Evolutionary conservation across 2,113 vertebrate species (phyloP).

Genomic region (Pristiophorus japonicus): DNA sequence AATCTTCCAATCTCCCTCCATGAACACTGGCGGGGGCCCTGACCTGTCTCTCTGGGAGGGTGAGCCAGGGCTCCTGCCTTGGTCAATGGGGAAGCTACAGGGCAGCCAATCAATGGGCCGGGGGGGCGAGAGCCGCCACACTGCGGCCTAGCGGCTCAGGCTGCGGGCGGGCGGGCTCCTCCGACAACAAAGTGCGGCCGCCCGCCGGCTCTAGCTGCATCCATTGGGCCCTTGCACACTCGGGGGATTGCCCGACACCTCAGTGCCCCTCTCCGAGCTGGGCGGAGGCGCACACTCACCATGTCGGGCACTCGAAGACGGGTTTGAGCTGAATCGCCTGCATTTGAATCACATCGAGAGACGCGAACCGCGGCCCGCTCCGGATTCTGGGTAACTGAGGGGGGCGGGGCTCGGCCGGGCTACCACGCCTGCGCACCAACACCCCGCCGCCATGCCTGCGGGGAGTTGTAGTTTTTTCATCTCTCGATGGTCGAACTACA

Average conservation of each 20-base stretch:
- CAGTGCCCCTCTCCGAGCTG: neutral
- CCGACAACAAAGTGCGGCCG: neutral
- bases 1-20: too few relatives aligned
- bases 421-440: neutral
- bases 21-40: too few relatives aligned
- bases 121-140: neutral
- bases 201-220: too few relatives aligned
- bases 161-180: neutral
- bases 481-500: too few relatives aligned
- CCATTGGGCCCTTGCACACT: neutral
- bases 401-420: neutral
- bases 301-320: slow-evolving; percentile 13
- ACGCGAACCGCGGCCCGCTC: neutral
- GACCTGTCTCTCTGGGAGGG: neutral
- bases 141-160: neutral
- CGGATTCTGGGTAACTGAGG: neutral
- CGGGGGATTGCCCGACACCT: neutral
- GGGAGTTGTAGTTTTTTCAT: neutral
- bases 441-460: neutral
- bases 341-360: slow-evolving; percentile 16
- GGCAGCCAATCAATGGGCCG: neutral
- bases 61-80: neutral
- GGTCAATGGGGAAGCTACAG: too few relatives aligned
- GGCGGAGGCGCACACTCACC: neutral
- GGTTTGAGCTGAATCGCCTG: slow-evolving; percentile 20